phyloP scores from a whole-genome alignment of 1,140 invertebrate genomes.

The Triops longicaudatus region DNA sequence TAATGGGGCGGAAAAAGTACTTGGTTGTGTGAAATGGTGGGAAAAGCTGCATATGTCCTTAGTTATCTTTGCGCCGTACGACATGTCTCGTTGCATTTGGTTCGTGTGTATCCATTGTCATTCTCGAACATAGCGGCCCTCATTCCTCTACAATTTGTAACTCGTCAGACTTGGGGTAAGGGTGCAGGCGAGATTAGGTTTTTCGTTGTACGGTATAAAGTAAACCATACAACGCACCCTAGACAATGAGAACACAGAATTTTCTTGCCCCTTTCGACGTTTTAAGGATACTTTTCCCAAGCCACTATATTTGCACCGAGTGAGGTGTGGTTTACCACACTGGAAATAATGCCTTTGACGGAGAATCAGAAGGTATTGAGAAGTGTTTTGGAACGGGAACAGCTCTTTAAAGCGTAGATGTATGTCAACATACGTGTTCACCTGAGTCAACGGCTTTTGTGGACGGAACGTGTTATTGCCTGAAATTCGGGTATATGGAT shows the following conservation, averaged over 20 bases:
- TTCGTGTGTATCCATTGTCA: not conserved
- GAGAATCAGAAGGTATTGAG: not conserved
- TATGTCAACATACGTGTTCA: not conserved
- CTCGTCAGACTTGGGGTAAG: no score
- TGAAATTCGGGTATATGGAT: not conserved
- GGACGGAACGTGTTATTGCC: not conserved
- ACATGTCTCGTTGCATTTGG: not conserved
- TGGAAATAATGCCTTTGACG: not conserved
- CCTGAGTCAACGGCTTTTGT: constrained; percentile 10
- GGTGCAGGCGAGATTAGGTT: no score
- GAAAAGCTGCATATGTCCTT: not conserved
- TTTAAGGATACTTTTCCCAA: no score
- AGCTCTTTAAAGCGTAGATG: not conserved
- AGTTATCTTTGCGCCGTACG: not conserved
- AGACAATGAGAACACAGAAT: no score
- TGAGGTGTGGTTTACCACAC: not conserved
- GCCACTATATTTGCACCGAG: not conserved
- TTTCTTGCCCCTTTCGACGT: no score
- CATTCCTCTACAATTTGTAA: no score
- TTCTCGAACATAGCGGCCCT: not conserved
- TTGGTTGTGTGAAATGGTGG: not conserved
- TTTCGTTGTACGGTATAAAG: no score
- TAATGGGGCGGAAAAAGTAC: not conserved
- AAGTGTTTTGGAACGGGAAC: not conserved
- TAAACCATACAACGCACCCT: no score